Conservation (phyloP, 2,113 vertebrate species). For the Baryphthengus martii region DNA sequence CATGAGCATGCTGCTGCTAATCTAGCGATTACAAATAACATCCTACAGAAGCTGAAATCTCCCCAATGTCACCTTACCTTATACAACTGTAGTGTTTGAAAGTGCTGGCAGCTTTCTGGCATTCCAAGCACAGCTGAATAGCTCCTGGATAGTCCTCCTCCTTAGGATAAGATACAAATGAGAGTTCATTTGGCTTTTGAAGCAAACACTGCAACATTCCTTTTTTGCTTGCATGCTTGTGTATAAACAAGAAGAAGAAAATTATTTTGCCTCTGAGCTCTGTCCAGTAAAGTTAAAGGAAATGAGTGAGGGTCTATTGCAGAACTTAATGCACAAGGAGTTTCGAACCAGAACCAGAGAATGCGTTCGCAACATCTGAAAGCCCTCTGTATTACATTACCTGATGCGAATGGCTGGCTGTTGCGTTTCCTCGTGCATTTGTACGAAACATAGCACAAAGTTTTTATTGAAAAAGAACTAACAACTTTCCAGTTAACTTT, state of each 20-base stretch:
- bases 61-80: conserved; percentile 75
- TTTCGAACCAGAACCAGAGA: neutral
- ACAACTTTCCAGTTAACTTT: neutral
- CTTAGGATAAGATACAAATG: conserved; percentile 65
- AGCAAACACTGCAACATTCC: neutral
- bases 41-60: neutral
- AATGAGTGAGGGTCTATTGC: neutral
- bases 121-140: conserved; percentile 96
- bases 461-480: neutral
- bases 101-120: conserved; percentile 97
- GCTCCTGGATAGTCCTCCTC: conserved; percentile 98
- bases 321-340: neutral
- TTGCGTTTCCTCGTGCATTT: neutral
- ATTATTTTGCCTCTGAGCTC: neutral
- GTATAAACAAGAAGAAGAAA: neutral
- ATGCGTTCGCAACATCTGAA: neutral
- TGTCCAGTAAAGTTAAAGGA: neutral
- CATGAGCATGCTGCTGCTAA: neutral
- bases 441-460: neutral
- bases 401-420: neutral
- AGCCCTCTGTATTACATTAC: neutral
- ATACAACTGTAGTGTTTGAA: conserved; percentile 99
- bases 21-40: neutral
- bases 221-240: neutral
- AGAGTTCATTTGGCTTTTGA: neutral